These are phyloP conservation scores for Callinectes sapidus DNA, from an alignment of 2,888 invertebrate species.

Conservation along the genomic window DNA sequence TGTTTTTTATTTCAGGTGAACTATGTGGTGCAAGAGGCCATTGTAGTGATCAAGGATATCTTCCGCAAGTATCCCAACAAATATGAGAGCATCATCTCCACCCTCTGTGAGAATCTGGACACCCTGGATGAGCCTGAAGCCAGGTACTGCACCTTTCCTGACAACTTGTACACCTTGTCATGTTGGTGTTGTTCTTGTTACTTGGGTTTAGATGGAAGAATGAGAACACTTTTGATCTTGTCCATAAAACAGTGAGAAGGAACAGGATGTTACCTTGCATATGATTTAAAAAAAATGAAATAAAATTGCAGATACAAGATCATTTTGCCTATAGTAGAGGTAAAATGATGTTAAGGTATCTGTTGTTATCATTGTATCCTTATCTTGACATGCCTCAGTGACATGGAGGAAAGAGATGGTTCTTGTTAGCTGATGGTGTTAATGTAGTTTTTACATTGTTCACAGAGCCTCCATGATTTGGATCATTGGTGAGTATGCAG, in stretches of 20 bases:
- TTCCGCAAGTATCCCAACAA: slow-evolving; percentile 97
- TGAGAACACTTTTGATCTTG: background rate
- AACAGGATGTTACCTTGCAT: background rate
- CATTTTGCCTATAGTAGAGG: background rate
- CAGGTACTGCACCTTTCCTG: background rate
- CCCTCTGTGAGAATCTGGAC: slow-evolving; percentile 98
- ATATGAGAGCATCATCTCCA: slow-evolving; percentile 99
- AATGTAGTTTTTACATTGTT: slow-evolving; percentile 11
- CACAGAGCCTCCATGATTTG: slow-evolving; percentile 94
- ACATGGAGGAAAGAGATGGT: background rate
- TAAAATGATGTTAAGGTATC: background rate
- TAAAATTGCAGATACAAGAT: background rate
- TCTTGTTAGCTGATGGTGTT: background rate
- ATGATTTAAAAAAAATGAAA: background rate
- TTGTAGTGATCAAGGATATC: slow-evolving; percentile 98
- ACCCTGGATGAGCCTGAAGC: slow-evolving; percentile 99
- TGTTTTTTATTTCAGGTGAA: slow-evolving; percentile 81
- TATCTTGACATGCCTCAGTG: background rate
- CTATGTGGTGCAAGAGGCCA: slow-evolving; percentile 99
- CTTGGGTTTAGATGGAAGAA: background rate
- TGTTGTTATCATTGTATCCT: background rate
- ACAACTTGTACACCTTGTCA: background rate
- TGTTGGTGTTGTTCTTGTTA: background rate
- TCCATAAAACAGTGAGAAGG: background rate
- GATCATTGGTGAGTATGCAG: slow-evolving; percentile 96